Base-by-base conservation (phyloP, 2,888 invertebrate genomes). In the Idaea straminata region DNA sequence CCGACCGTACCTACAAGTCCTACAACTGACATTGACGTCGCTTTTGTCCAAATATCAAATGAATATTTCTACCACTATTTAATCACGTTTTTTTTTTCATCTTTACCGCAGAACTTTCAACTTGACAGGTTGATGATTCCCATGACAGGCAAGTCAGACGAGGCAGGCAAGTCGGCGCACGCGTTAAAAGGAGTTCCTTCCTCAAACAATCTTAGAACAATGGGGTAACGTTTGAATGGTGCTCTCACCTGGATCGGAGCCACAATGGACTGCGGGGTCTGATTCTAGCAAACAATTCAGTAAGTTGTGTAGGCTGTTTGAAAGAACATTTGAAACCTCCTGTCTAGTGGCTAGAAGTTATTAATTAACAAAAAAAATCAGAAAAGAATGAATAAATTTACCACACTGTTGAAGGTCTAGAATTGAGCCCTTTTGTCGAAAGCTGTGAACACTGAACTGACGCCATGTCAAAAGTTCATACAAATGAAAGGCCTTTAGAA, bases 131-230 rank as follows among this genome's bases (percentile, higher is more conserved):
- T 74, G 77, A 80, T 78, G 74, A 77, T 83, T 82, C 81, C 79
- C 83, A 84, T 83, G 80, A 78, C 79, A 80, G 77, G 57, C 64
- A 65, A 61, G 64, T 62, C 66, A 67, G 62, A 57, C 65, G 10
- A 47, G 10, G 10, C 47, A 47, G 47, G 47, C 47, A 47, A 10
- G 47, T 47, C 47, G 47, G 47, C 67, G 62, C 75, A 74, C 76
- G 75, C 75, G 72, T 81, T 80, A 81, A 87, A 84, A 86, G 81
- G 79, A 83, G 83, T 81, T 83, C 78, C 79, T 81, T 84, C 85
- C 85, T 86, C 83, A 83, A 86, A 83, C 77, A 77, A 77, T 69
- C 72, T 69, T 70, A 82, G 88, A 88, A 90, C 90, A 90, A 90
- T 88, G 76, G 79, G 71, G 72, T 66, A 47, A 10, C 82, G 74